These are phyloP conservation scores for Dasyurus viverrinus DNA, from an alignment of 2,113 vertebrate species.

Conservation along the genomic window DNA sequence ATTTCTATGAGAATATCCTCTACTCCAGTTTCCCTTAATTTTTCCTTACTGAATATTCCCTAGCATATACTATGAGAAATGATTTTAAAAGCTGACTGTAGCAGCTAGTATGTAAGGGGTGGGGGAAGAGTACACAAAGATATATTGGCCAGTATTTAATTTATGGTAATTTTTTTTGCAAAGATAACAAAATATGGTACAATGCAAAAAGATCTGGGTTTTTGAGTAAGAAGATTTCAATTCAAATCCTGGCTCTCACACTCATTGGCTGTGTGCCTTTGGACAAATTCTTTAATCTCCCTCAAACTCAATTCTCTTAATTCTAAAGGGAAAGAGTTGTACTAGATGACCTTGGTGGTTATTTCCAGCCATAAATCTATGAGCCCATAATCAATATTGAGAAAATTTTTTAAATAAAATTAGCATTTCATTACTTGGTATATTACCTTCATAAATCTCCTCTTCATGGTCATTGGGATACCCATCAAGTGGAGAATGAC, in stretches of 20 bases:
- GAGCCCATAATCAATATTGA: neutral
- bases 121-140: neutral
- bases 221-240: neutral
- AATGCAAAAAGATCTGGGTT: neutral
- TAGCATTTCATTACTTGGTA: neutral
- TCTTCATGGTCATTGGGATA: neutral
- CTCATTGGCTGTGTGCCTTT: neutral
- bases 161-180: neutral
- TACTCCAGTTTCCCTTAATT: neutral
- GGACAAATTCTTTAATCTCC: neutral
- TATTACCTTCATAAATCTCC: neutral
- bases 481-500: too few relatives aligned
- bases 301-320: neutral
- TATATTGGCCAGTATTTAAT: neutral
- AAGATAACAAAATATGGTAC: neutral
- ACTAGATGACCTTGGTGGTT: neutral
- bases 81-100: neutral
- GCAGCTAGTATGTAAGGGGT: neutral
- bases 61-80: neutral
- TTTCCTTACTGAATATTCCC: neutral
- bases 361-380: neutral
- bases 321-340: neutral
- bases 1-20: neutral
- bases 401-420: neutral
- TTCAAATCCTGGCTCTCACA: neutral